These are phyloP conservation scores for Halocaridina rubra DNA, from an alignment of 2,888 invertebrate genomes.

Conservation along the genomic window DNA sequence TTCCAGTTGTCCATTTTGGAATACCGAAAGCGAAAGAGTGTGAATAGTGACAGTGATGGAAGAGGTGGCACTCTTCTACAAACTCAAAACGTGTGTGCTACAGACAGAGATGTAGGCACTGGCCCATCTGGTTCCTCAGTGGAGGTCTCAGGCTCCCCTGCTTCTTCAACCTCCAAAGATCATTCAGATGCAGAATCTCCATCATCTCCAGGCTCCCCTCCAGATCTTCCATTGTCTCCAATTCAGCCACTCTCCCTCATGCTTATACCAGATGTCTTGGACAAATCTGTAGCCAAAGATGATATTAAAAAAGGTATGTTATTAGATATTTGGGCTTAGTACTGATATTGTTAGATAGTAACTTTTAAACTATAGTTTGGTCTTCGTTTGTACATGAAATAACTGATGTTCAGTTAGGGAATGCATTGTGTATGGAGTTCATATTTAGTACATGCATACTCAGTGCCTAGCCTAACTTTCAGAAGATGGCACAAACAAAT, in stretches of 20 bases:
- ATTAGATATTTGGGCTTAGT: neutral
- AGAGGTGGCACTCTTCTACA: no score
- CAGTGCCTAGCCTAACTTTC: no score
- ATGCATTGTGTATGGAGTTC: no score
- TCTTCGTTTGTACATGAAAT: no score
- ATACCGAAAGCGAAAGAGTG: slow-evolving; percentile 62
- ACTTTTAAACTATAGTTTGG: no score
- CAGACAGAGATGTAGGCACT: neutral
- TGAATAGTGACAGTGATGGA: slow-evolving; percentile 41
- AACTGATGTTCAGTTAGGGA: no score
- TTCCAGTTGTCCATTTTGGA: slow-evolving; percentile 62
- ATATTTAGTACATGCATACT: no score
- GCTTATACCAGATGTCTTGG: slow-evolving; percentile 16
- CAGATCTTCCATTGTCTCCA: slow-evolving; percentile 48
- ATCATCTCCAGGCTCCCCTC: slow-evolving; percentile 4
- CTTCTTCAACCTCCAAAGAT: neutral
- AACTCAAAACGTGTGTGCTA: no score
- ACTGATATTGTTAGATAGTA: no score
- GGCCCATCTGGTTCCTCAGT: neutral
- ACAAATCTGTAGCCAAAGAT: slow-evolving; percentile 3
- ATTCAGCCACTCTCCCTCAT: slow-evolving; percentile 24
- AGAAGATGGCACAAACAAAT: no score
- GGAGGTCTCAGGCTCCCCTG: neutral
- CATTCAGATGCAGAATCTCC: slow-evolving; percentile 2
- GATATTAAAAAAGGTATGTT: slow-evolving; percentile 29